A percentile compares a stretch with the other conserved stretches of the same genome.
Conservation (phyloP, 2,113 vertebrate species). For the Erythrolamprus reginae region DNA sequence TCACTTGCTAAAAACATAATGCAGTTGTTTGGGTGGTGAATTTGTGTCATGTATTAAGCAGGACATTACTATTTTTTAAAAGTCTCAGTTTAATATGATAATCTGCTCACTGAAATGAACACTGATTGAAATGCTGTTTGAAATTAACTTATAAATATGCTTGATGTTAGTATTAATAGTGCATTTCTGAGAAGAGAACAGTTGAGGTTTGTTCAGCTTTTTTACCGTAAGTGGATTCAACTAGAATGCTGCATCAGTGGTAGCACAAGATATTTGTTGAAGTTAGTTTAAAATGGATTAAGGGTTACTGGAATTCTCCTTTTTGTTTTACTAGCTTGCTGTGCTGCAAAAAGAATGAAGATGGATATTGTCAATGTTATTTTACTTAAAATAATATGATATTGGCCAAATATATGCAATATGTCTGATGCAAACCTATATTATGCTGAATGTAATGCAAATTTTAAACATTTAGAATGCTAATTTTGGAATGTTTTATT, state of each 20-base stretch:
- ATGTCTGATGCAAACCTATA: neutral
- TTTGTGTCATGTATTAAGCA: neutral
- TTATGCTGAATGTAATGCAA: neutral
- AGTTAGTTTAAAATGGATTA: neutral
- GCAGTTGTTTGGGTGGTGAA: neutral
- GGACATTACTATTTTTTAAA: neutral
- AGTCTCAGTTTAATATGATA: neutral
- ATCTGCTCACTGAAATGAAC: neutral
- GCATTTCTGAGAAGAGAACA: neutral
- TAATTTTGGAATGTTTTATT: slow-evolving; percentile 31
- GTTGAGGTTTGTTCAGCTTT: neutral
- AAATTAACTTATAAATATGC: neutral
- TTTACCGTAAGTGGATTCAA: neutral
- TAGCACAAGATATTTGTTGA: neutral
- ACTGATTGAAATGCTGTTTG: neutral
- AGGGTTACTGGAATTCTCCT: neutral
- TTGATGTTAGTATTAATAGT: neutral
- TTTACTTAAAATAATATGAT: neutral
- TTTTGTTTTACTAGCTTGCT: neutral
- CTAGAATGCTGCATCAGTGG: neutral
- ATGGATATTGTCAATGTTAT: neutral
- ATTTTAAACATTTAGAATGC: neutral
- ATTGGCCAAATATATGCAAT: neutral
- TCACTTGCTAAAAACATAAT: neutral
- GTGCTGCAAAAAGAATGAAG: neutral